phyloP scores from a whole-genome alignment of 2,113 vertebrate species.

The Pterocles gutturalis region DNA sequence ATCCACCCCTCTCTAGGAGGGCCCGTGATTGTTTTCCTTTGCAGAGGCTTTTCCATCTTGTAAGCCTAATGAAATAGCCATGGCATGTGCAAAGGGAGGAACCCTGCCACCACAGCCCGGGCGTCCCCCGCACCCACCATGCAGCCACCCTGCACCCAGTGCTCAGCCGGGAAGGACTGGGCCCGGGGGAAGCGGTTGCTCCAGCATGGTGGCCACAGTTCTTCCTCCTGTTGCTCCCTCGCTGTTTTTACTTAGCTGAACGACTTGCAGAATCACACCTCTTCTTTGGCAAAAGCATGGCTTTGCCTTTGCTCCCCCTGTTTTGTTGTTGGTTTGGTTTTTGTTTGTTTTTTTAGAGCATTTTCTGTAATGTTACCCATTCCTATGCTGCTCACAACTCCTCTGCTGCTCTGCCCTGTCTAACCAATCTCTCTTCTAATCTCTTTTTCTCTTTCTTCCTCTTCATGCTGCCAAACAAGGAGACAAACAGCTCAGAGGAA shows the following conservation, averaged over 20 bases:
- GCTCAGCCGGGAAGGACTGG: not conserved
- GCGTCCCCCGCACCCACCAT: not conserved
- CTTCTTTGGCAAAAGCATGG: constrained; percentile 66
- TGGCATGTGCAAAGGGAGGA: constrained; percentile 52
- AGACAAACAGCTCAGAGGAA: constrained; percentile 95
- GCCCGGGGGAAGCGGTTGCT: not conserved
- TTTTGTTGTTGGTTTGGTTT: not conserved
- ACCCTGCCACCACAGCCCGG: not conserved
- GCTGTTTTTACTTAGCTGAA: constrained; percentile 1
- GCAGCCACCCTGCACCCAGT: not conserved
- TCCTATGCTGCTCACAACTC: constrained; percentile 32
- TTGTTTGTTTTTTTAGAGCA: not conserved
- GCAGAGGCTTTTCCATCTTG: constrained; percentile 8
- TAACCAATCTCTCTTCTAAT: constrained; percentile 70
- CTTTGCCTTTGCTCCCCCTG: constrained; percentile 37
- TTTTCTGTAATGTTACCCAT: not conserved
- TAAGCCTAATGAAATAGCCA: not conserved
- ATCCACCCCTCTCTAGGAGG: constrained; percentile 13
- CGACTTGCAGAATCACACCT: not conserved
- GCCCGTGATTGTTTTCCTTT: constrained; percentile 39
- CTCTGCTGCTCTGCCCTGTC: constrained; percentile 12
- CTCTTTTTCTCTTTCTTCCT: constrained; percentile 78
- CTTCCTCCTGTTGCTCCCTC: constrained; percentile 56
- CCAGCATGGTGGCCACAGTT: constrained; percentile 44
- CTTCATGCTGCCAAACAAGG: constrained; percentile 87